Evolutionary conservation across 1,140 invertebrate species (phyloP).

Genomic region (Cydia splendana): DNA sequence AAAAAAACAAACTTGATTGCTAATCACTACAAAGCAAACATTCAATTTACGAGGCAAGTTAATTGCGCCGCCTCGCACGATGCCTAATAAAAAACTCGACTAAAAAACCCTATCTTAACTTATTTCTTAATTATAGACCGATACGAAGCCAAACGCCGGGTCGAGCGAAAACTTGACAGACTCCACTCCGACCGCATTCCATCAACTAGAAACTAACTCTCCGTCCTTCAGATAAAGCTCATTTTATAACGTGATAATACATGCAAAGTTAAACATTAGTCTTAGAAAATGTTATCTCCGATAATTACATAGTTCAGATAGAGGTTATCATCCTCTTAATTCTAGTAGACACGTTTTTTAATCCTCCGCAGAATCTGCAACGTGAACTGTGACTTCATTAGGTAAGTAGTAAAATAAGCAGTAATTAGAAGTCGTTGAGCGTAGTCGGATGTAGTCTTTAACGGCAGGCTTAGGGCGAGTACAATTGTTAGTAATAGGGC

Average conservation of each 20-base stretch:
- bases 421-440: background rate
- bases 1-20: constrained; percentile 75
- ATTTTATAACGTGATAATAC: background rate
- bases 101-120: constrained; percentile 77
- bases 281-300: constrained; percentile 70
- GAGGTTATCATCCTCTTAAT: constrained; percentile 75
- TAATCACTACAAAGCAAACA: constrained; percentile 79
- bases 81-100: constrained; percentile 73
- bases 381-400: constrained; percentile 35
- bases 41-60: constrained; percentile 78
- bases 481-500: constrained; percentile 34
- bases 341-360: constrained; percentile 62
- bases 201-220: background rate
- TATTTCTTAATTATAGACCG: constrained; percentile 80
- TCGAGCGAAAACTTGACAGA: constrained; percentile 55
- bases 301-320: constrained; percentile 74
- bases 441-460: constrained; percentile 25
- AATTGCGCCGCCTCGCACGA: constrained; percentile 71
- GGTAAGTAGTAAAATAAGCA: constrained; percentile 18
- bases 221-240: background rate
- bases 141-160: constrained; percentile 71
- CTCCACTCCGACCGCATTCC: constrained; percentile 25
- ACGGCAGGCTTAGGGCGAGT: constrained; percentile 21
- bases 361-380: constrained; percentile 46
- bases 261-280: constrained; percentile 44